Evolutionary conservation across 1,140 invertebrate genomes (phyloP), one percentile per base, ranked within the genome.

Genomic region (Armadillidium nasatum): DNA sequence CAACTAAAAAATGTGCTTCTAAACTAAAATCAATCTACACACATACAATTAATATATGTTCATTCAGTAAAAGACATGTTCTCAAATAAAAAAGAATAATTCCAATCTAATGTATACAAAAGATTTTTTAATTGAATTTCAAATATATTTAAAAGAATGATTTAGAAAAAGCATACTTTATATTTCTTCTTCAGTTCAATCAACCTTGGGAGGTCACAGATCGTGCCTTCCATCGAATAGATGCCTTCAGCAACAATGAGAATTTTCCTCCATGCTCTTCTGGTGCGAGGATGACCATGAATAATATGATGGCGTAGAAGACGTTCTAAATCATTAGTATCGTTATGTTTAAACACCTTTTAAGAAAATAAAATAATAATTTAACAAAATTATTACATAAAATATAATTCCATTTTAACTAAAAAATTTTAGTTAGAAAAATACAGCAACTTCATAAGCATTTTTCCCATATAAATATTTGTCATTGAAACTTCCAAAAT

Each of bases 161-260:
- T 60, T 22, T 33, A 7, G 13, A 4, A 44, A 45, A 23, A 45
- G 13, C 80, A 71, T 86, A 88, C 84, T 89, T 94, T 94, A 85
- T 98, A 98, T 83, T 95, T 97, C 84, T 95, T 95, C 86, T 99
- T 99, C 19, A 99, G 86, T 11, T 87, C 89, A 78, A 99, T 87
- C 67, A 99, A 88, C 82, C 95, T 92, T 4, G 93, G 94, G 78
- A 99, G 88, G 80, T 93, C 90, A 70, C 92, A 92, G 75, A 99
- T 92, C 0, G 94, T 94, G 0, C 97, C 97, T 87, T 99, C 97
- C 97, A 99, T 99, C 82, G 95, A 98, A 84, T 95, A 97, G 81
- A 99, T 91, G 69, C 96, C 96, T 86, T 98, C 96, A 23, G 96
- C 93, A 69, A 96, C 88, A 80, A 99, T 95, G 33, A 99, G 85